Conservation (phyloP, 2,113 vertebrate genomes). For the Malurus alboscapulatus region DNA sequence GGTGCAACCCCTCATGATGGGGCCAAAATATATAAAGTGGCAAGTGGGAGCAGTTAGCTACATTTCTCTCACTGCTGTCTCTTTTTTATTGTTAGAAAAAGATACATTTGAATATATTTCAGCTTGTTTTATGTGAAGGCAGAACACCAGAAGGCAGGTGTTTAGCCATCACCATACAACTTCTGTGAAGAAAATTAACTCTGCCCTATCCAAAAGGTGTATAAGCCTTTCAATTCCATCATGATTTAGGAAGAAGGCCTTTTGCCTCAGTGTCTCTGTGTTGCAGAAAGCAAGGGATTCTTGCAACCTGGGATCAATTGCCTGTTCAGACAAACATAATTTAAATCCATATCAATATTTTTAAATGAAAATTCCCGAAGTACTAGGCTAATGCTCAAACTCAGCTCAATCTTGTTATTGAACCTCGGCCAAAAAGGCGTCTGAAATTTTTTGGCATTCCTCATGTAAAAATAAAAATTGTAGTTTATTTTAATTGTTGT, state of each 20-base stretch:
- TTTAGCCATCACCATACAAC: neutral
- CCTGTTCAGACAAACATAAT: neutral
- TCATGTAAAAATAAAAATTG: neutral
- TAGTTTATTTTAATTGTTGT: neutral
- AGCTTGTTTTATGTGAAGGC: neutral
- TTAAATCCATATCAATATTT: neutral
- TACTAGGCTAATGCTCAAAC: neutral
- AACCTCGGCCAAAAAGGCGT: neutral
- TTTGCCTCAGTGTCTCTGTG: neutral
- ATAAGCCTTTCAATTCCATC: neutral
- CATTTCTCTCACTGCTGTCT: neutral
- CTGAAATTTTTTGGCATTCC: neutral
- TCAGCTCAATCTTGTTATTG: neutral
- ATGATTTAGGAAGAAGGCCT: neutral
- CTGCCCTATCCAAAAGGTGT: neutral
- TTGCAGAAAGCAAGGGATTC: neutral
- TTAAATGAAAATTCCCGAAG: neutral
- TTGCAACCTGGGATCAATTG: neutral
- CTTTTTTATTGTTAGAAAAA: neutral
- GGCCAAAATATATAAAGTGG: neutral
- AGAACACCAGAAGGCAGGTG: neutral
- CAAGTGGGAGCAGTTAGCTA: neutral
- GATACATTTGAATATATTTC: neutral
- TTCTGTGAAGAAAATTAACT: neutral
- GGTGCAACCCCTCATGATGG: rapidly evolving